These are phyloP conservation scores for Ptychobarbus kaznakovi DNA, from an alignment of 2,797 vertebrate genomes.

Conservation along the genomic window DNA sequence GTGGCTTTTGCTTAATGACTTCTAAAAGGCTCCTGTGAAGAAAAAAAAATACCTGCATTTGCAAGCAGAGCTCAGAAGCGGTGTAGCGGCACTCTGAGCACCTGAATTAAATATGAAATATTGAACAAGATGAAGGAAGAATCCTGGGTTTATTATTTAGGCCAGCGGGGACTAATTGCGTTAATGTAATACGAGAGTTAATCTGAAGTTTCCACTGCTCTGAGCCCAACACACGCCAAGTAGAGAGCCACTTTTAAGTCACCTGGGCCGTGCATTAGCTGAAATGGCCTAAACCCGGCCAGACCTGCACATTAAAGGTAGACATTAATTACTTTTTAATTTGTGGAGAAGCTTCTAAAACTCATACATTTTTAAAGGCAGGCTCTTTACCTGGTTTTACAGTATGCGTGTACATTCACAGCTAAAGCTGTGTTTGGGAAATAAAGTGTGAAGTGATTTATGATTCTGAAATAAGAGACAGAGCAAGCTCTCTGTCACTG, in stretches of 20 bases:
- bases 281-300: conserved; percentile 31
- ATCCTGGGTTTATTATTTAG: conserved; percentile 83
- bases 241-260: conserved; percentile 63
- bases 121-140: conserved; percentile 74
- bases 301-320: conserved; percentile 67
- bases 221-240: conserved; percentile 52
- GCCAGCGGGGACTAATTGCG: conserved; percentile 78
- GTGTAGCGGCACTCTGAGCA: conserved; percentile 76
- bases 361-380: conserved; percentile 72
- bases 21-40: conserved; percentile 75
- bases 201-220: conserved; percentile 65
- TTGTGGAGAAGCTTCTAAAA: conserved; percentile 70
- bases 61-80: conserved; percentile 65
- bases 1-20: conserved; percentile 77
- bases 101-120: conserved; percentile 84
- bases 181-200: conserved; percentile 76
- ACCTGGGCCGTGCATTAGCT: conserved; percentile 60
- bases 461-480: neutral
- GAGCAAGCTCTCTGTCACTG: conserved; percentile 3
- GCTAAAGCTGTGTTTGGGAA: conserved; percentile 4
- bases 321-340: conserved; percentile 83
- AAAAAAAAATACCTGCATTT: conserved; percentile 80
- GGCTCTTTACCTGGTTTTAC: conserved; percentile 71
- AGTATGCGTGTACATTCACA: neutral
- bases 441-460: neutral